A percentile compares a stretch with the other conserved stretches of the same genome.
phyloP scores from a whole-genome alignment of 2,888 invertebrate genomes.

The Troides helena region DNA sequence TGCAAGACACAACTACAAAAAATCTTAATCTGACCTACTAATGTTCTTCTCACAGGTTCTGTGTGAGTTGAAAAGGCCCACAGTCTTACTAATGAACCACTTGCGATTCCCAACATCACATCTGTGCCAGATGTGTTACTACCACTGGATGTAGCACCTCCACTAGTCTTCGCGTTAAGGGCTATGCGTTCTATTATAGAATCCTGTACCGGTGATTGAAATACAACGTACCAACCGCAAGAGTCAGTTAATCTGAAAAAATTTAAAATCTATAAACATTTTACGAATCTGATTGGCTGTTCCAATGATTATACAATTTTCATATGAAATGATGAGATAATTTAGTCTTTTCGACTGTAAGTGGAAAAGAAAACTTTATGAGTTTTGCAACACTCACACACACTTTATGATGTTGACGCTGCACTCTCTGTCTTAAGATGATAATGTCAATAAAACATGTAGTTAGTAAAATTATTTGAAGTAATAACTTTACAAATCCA shows the following conservation, averaged over 20 bases:
- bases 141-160: conserved; percentile 59
- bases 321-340: too few species aligned
- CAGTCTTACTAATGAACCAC: conserved; percentile 67
- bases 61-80: conserved; percentile 76
- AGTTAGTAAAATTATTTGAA: too few species aligned
- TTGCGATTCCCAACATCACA: conserved; percentile 74
- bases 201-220: conserved; percentile 95
- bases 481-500: too few species aligned
- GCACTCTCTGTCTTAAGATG: too few species aligned
- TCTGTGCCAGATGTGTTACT: conserved; percentile 64
- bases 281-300: too few species aligned
- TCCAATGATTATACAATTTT: too few species aligned
- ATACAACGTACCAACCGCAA: conserved; percentile 97
- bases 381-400: too few species aligned
- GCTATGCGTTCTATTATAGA: conserved; percentile 94
- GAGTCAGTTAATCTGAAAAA: conserved; percentile 91
- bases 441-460: too few species aligned
- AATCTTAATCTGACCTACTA: conserved; percentile 59
- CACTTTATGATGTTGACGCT: too few species aligned
- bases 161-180: conserved; percentile 85
- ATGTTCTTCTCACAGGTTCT: conserved; percentile 72
- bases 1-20: not conserved
- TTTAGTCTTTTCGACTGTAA: too few species aligned
- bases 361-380: too few species aligned
- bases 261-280: conserved; percentile 23